A percentile compares a stretch with the other conserved stretches of the same genome.
phyloP scores from a whole-genome alignment of 2,797 vertebrate species.

The Sebastes goodei region DNA sequence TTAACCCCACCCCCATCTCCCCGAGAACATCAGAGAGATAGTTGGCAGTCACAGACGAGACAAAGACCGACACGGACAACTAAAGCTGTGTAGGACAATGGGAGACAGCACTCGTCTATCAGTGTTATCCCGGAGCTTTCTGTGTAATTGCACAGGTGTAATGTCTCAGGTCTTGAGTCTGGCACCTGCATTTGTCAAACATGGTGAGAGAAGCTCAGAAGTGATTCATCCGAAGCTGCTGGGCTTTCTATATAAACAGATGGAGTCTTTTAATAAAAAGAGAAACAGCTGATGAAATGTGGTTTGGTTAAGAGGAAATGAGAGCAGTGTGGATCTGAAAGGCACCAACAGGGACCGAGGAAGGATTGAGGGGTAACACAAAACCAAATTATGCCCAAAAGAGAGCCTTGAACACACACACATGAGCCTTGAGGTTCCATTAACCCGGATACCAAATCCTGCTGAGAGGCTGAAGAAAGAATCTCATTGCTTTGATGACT shows the following conservation, averaged over 20 bases:
- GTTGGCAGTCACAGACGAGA: neutral
- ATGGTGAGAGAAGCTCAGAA: neutral
- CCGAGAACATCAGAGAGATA: neutral
- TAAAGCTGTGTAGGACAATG: neutral
- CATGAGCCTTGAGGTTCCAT: neutral
- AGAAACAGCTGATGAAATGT: neutral
- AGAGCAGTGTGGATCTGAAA: neutral
- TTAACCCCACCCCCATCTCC: neutral
- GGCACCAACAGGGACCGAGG: neutral
- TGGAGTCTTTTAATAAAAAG: neutral
- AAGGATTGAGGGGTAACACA: slow-evolving; percentile 4
- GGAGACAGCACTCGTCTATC: neutral
- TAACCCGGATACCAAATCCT: neutral
- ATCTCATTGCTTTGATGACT: neutral
- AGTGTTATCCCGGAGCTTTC: neutral
- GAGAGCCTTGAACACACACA: neutral
- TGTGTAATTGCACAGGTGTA: slow-evolving; percentile 2
- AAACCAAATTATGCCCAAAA: slow-evolving; percentile 11
- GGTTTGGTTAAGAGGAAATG: neutral
- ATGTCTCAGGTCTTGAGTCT: neutral
- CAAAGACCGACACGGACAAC: neutral
- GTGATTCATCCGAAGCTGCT: neutral
- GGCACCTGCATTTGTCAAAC: slow-evolving; percentile 21
- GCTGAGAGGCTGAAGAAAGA: neutral
- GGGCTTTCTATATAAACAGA: neutral